Evolutionary conservation across 2,797 vertebrate species (phyloP), one percentile per base, ranked within the genome.

Genomic region (Myotis planiceps): DNA sequence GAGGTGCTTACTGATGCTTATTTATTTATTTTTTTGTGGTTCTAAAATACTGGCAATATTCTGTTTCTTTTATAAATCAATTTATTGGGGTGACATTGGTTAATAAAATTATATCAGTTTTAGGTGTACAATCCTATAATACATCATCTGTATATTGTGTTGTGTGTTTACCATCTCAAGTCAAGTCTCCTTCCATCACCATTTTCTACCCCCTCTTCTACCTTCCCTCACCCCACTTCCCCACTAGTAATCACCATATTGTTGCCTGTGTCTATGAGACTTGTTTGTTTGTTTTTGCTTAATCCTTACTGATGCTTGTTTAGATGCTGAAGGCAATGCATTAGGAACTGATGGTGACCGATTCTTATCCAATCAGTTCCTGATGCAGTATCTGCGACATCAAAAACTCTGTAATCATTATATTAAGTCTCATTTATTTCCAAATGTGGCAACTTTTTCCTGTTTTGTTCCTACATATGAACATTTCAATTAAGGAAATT

Each of bases 301-400:
- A n/a, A 47, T 74, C 29, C 94, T 96, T 72, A 55, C 32, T 96
- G 99, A 72, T 91, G 99, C 97, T 98, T 97, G 98, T 98, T 99
- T 99, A 98, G 98, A 99, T 99, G 99, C 99, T 99, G 99, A 99
- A 99, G 99, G 99, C 98, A 99, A 99, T 99, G 99, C 99, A 99
- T 99, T 99, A 99, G 98, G 99, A 99, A 99, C 99, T 99, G 99
- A 99, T 99, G 99, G 99, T 99, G 98, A 97, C 97, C 93, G 71
- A 98, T 98, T 98, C 98, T 99, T 98, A 99, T 99, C 99, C 99
- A 99, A 99, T 99, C 99, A 99, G 99, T 99, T 99, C 99, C 99
- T 99, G 99, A 99, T 99, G 99, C 99, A 99, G 99, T 99, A 99
- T 99, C 99, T 99, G 99, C 99, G 98, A 99, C 99, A 99, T 99